A percentile compares a stretch with the other conserved stretches of the same genome.
phyloP scores from a whole-genome alignment of 2,113 vertebrate species.

The Cheirogaleus medius region DNA sequence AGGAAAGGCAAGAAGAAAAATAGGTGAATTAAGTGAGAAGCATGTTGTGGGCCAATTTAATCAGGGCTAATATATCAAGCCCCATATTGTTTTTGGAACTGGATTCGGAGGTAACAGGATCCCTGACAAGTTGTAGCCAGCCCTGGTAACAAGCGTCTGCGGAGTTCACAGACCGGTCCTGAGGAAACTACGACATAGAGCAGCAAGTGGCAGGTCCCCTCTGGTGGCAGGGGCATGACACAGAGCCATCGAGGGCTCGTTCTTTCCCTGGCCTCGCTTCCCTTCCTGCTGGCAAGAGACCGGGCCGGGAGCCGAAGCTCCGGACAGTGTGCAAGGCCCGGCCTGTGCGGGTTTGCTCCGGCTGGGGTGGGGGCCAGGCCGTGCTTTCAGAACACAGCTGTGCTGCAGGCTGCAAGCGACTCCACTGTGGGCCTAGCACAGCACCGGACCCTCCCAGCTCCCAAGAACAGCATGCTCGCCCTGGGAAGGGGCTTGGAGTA shows the following conservation, averaged over 20 bases:
- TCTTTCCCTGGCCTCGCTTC: background rate
- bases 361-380: background rate
- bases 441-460: background rate
- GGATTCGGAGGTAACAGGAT: constrained; percentile 62
- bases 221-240: background rate
- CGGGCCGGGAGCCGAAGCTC: background rate
- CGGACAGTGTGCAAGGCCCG: accelerated
- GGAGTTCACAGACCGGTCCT: constrained; percentile 28
- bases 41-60: constrained; percentile 75
- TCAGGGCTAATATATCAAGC: constrained; percentile 52
- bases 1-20: constrained; percentile 34
- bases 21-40: constrained; percentile 68
- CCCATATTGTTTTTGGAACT: constrained; percentile 77
- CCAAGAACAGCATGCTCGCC: background rate
- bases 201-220: background rate
- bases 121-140: constrained; percentile 61
- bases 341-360: background rate
- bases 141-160: constrained; percentile 28
- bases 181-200: background rate
- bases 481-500: background rate
- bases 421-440: background rate
- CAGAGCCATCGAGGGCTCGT: background rate
- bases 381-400: background rate
- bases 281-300: background rate
- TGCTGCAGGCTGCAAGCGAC: background rate